These are phyloP conservation scores for Malurus alboscapulatus DNA, from an alignment of 2,113 vertebrate genomes.

Conservation along the genomic window DNA sequence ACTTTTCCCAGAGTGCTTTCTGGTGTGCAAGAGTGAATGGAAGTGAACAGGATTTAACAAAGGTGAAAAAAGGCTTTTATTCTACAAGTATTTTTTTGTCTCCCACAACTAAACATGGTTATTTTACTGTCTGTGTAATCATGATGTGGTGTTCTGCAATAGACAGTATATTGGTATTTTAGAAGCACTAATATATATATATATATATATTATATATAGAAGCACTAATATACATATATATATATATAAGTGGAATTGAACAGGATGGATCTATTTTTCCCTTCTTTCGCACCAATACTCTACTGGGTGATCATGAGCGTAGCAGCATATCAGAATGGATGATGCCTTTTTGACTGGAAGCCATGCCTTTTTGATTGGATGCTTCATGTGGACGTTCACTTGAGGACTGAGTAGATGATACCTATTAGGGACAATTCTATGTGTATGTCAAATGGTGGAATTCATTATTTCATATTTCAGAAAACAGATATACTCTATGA, in stretches of 20 bases:
- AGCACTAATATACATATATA: not conserved
- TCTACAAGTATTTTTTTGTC: too few species aligned
- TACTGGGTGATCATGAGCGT: not conserved
- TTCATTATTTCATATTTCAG: not conserved
- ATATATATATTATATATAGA: not conserved
- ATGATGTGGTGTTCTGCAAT: not conserved
- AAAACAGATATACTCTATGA: not conserved
- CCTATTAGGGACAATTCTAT: not conserved
- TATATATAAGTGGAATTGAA: not conserved
- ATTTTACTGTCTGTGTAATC: not conserved
- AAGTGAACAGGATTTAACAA: too few species aligned
- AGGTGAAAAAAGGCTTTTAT: too few species aligned
- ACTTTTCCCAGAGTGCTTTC: too few species aligned
- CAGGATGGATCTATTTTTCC: not conserved
- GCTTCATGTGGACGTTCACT: not conserved
- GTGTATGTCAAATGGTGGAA: not conserved
- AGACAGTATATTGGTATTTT: not conserved
- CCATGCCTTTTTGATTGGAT: not conserved
- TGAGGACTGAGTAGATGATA: not conserved
- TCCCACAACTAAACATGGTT: not conserved
- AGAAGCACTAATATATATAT: not conserved
- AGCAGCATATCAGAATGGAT: not conserved
- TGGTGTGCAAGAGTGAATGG: too few species aligned
- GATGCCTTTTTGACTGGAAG: not conserved
- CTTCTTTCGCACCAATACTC: not conserved